phyloP scores from a whole-genome alignment of 92 coral and sea anemone genomes.

The Diadumene lineata region DNA sequence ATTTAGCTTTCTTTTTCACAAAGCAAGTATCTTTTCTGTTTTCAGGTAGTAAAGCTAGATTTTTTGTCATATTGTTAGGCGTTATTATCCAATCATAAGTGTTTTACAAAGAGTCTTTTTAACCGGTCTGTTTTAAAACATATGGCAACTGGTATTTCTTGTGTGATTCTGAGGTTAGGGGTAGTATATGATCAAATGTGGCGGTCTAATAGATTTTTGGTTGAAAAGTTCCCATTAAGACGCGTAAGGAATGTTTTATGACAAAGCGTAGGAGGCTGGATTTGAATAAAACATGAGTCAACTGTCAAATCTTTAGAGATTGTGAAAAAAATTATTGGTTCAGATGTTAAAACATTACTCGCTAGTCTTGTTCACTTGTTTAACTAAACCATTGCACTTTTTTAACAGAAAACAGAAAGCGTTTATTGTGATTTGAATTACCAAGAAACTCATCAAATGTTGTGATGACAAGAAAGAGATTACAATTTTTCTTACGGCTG shows the following conservation, averaged over 20 bases:
- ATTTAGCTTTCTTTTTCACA: no score
- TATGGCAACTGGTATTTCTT: constrained; percentile 35
- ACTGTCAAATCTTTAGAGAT: constrained; percentile 13
- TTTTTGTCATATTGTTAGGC: neutral
- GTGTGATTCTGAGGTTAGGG: neutral
- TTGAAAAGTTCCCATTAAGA: constrained; percentile 15
- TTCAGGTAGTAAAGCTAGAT: neutral
- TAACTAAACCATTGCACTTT: neutral
- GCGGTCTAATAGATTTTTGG: constrained; percentile 13
- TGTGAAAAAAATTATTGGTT: constrained; percentile 16
- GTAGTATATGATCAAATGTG: constrained; percentile 22
- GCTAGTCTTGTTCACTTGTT: constrained; percentile 9
- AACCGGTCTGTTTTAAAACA: constrained; percentile 29
- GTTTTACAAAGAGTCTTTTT: constrained; percentile 5
- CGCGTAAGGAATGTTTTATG: constrained; percentile 30
- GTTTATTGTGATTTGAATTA: neutral
- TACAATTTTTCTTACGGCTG: constrained; percentile 41
- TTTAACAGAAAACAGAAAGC: neutral
- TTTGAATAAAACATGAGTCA: constrained; percentile 30
- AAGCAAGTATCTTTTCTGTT: no score
- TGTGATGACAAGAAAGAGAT: constrained; percentile 16
- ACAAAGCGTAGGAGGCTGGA: constrained; percentile 32
- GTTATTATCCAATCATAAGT: neutral
- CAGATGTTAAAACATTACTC: constrained; percentile 35
- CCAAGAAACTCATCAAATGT: no score